Evolutionary conservation across 2,888 invertebrate genomes (phyloP).

Genomic region (Neoascia interrupta): DNA sequence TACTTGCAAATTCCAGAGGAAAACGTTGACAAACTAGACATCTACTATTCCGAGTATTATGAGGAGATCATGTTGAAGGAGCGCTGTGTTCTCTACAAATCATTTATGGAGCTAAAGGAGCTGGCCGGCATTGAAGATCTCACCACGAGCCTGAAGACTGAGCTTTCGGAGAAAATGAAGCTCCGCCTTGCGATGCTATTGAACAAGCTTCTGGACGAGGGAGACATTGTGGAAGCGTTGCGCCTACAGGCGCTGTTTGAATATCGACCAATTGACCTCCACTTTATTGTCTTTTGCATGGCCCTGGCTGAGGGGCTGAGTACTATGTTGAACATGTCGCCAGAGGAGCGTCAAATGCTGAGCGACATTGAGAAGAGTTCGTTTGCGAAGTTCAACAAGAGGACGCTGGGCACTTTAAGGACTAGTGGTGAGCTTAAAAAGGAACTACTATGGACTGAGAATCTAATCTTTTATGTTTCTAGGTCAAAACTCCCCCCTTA

Average conservation of each 20-base stretch:
- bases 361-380: conserved; percentile 78
- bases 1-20: conserved; percentile 73
- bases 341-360: conserved; percentile 83
- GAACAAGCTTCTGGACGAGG: conserved; percentile 81
- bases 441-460: too few relatives aligned
- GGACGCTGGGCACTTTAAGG: conserved; percentile 73
- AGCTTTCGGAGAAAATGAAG: conserved; percentile 74
- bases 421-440: conserved; percentile 23
- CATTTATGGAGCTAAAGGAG: conserved; percentile 78
- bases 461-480: too few relatives aligned
- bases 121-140: conserved; percentile 78
- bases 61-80: conserved; percentile 78
- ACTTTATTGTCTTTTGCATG: conserved; percentile 82
- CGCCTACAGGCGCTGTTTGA: conserved; percentile 80
- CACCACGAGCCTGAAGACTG: conserved; percentile 73
- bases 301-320: conserved; percentile 83
- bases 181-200: conserved; percentile 79
- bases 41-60: conserved; percentile 79
- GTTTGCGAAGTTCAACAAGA: conserved; percentile 78
- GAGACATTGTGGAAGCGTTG: conserved; percentile 82
- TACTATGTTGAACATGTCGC: conserved; percentile 82
- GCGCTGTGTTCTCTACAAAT: conserved; percentile 78
- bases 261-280: conserved; percentile 80
- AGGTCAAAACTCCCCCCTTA: conserved; percentile 66
- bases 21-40: conserved; percentile 70